Conservation (phyloP, 2,888 invertebrate genomes). For the Phaonia tiefii region DNA sequence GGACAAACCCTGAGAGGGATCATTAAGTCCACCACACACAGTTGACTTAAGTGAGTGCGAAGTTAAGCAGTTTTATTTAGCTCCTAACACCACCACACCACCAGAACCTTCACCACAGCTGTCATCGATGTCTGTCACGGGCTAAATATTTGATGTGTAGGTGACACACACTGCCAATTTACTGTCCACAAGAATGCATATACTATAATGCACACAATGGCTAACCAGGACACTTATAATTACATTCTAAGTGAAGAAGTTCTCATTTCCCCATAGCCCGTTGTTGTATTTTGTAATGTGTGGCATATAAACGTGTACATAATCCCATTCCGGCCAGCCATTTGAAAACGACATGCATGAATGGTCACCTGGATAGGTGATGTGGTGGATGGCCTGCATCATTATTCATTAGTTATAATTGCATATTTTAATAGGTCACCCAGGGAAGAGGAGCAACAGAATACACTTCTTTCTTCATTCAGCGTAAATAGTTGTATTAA, state of each 20-base stretch:
- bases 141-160: background rate
- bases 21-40: conserved; percentile 3
- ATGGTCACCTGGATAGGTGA: conserved; percentile 13
- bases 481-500: background rate
- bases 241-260: no score
- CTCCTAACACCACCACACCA: background rate
- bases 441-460: background rate
- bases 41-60: background rate
- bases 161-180: background rate
- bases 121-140: background rate
- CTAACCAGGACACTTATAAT: background rate
- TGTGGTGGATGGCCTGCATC: conserved; percentile 31
- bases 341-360: background rate
- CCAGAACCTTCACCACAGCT: background rate
- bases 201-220: background rate
- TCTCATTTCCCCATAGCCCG: background rate
- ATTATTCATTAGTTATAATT: conserved; percentile 53
- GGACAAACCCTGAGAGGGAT: conserved; percentile 16
- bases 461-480: no score
- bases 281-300: background rate
- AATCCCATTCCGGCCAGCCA: background rate
- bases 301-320: background rate
- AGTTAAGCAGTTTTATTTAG: conserved; percentile 5
- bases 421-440: conserved; percentile 46
- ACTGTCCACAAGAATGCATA: background rate